Evolutionary conservation across 2,113 vertebrate species (phyloP).

Genomic region (Amblyornis subalaris): DNA sequence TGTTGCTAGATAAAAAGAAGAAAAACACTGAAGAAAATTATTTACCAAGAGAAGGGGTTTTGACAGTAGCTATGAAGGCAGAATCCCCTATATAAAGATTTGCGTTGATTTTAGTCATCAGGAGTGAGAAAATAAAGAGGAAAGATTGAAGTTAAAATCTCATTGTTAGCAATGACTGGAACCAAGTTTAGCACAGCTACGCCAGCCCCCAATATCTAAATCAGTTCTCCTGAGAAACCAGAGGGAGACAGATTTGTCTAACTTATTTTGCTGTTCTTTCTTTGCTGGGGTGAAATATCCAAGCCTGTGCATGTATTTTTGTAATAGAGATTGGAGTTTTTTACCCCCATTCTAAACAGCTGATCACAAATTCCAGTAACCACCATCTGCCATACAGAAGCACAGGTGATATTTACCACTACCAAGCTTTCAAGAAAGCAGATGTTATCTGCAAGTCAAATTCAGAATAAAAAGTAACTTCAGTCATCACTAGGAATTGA

Average conservation of each 20-base stretch:
- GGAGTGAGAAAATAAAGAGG: not conserved
- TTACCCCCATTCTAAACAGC: not conserved
- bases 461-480: not conserved
- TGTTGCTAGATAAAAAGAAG: not conserved
- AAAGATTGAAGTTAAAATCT: not conserved
- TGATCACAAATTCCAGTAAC: not conserved
- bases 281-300: not conserved
- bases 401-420: not conserved
- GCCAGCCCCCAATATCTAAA: not conserved
- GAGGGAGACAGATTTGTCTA: not conserved
- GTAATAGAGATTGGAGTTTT: rapidly evolving
- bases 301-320: not conserved
- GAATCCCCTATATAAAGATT: not conserved
- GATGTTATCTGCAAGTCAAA: not conserved
- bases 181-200: not conserved
- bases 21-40: not conserved
- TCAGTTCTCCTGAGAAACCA: not conserved
- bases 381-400: not conserved
- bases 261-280: not conserved
- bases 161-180: rapidly evolving
- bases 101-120: not conserved
- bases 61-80: not conserved
- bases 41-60: not conserved
- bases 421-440: not conserved
- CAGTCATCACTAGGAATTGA: not conserved